phyloP scores from a whole-genome alignment of 2,888 invertebrate species.

The Drosophila gaucha region DNA sequence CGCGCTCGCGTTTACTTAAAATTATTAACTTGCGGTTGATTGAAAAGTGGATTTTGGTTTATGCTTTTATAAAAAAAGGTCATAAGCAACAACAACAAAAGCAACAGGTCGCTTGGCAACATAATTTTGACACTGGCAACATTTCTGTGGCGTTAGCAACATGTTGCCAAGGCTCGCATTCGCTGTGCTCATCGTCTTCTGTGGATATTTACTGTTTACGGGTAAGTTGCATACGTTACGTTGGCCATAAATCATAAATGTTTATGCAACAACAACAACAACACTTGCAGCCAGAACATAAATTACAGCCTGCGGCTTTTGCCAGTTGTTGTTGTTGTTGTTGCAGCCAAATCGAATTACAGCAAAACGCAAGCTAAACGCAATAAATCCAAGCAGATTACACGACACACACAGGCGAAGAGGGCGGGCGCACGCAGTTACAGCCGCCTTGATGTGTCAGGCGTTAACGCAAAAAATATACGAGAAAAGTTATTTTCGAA shows the following conservation, averaged over 20 bases:
- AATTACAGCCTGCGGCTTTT: conserved; percentile 43
- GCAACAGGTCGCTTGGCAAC: conserved; percentile 29
- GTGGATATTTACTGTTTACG: conserved; percentile 84
- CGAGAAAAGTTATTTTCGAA: background rate
- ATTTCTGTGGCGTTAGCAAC: conserved; percentile 43
- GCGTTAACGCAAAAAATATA: conserved; percentile 21
- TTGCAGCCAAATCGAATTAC: conserved; percentile 67
- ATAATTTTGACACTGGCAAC: conserved; percentile 13
- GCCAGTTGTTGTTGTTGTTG: conserved; percentile 11
- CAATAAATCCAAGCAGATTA: conserved; percentile 78
- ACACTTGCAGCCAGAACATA: conserved; percentile 41
- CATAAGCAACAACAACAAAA: conserved; percentile 20
- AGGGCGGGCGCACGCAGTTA: conserved; percentile 32
- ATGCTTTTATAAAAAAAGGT: conserved; percentile 40
- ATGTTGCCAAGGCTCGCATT: conserved; percentile 83
- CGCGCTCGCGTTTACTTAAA: conserved; percentile 12
- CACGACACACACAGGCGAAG: conserved; percentile 27
- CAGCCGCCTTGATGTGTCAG: conserved; percentile 70
- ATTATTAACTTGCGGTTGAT: conserved; percentile 1
- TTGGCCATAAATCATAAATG: conserved; percentile 55
- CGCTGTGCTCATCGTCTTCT: conserved; percentile 80
- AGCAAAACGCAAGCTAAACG: conserved; percentile 54
- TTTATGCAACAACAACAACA: conserved; percentile 46
- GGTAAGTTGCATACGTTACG: conserved; percentile 78
- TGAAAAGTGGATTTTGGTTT: conserved; percentile 20